Conservation (phyloP, 2,888 invertebrate genomes). For the Bimastos eiseni region DNA sequence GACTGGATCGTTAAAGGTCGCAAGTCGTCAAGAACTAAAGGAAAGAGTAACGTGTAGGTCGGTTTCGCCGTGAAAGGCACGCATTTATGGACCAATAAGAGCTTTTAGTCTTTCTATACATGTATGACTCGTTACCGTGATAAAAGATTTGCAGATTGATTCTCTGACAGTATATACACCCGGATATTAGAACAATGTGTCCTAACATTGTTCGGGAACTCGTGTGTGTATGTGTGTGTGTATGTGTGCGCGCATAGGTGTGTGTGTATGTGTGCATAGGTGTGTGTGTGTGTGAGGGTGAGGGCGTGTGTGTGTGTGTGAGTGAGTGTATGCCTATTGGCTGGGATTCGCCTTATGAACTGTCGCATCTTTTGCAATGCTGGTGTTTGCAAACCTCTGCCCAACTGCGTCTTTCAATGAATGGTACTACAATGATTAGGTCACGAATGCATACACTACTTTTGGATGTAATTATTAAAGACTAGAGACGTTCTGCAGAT, state of each 20-base stretch:
- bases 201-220: neutral
- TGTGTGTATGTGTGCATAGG: neutral
- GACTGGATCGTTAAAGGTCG: conserved; percentile 1
- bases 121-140: too few relatives aligned
- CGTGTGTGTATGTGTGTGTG: neutral
- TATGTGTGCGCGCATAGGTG: neutral
- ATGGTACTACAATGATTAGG: neutral
- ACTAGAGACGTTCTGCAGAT: neutral
- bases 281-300: neutral
- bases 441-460: neutral
- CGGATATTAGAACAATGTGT: neutral
- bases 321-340: neutral
- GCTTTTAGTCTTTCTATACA: neutral
- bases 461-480: neutral
- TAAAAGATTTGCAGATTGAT: neutral
- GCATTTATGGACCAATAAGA: too few relatives aligned
- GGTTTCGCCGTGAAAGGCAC: too few relatives aligned
- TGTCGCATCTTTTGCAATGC: neutral
- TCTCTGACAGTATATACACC: neutral
- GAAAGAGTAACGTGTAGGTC: neutral
- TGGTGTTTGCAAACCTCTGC: neutral
- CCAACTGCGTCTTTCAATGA: neutral
- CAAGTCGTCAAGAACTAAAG: neutral
- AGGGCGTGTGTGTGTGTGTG: neutral
- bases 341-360: neutral